Percentiles rank a stretch among this genome's conserved stretches.
Conservation (phyloP, 2,797 vertebrate species). For the Heterohyrax brucei region DNA sequence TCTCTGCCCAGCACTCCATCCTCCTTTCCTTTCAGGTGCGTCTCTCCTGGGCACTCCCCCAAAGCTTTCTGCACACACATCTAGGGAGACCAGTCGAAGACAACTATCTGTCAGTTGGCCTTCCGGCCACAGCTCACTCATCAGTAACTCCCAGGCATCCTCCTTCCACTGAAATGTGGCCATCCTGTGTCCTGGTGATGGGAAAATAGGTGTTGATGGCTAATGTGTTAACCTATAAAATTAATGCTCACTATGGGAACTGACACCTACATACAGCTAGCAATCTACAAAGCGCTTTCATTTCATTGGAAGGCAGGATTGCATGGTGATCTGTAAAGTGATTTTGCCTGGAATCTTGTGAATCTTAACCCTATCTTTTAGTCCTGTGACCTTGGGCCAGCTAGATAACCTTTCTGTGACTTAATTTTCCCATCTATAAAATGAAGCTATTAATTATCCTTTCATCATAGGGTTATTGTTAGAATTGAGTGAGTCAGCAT, state of each 20-base stretch:
- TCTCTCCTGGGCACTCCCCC: background rate
- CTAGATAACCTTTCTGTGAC: background rate
- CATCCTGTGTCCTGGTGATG: background rate
- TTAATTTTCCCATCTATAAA: slow-evolving; percentile 1
- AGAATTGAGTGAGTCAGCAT: background rate
- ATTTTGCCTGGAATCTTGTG: slow-evolving; percentile 8
- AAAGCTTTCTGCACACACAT: background rate
- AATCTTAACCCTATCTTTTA: background rate
- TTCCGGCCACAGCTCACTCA: background rate
- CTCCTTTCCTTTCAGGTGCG: background rate
- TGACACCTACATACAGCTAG: background rate
- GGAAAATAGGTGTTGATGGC: background rate
- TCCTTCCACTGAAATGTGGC: slow-evolving; percentile 8
- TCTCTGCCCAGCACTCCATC: rapidly evolving
- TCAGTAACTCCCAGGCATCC: background rate
- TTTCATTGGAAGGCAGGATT: background rate
- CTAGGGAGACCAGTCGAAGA: background rate
- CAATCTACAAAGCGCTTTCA: background rate
- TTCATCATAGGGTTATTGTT: background rate
- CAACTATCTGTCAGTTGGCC: background rate
- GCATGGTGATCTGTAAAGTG: background rate
- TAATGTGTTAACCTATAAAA: slow-evolving; percentile 6
- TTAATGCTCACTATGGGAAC: background rate
- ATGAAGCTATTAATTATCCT: background rate
- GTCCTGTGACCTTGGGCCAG: background rate